Conservation (phyloP, 2,888 invertebrate genomes). For the Drosophila helvetica region DNA sequence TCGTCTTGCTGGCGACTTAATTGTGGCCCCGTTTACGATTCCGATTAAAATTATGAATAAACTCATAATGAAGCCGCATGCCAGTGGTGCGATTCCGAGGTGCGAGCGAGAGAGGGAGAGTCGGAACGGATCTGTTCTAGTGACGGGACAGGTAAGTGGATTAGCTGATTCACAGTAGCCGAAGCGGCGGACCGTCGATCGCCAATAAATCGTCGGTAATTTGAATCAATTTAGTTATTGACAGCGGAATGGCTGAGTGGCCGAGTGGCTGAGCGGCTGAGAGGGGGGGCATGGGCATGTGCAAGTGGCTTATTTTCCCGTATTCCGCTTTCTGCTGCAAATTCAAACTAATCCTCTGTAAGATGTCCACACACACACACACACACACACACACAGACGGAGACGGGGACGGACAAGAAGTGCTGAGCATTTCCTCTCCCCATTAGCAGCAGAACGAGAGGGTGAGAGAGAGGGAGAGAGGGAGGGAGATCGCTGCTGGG, state of each 20-base stretch:
- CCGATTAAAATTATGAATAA: constrained; percentile 53
- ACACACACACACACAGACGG: constrained; percentile 1
- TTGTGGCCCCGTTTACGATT: constrained; percentile 45
- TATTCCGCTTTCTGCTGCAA: constrained; percentile 61
- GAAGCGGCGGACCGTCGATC: constrained; percentile 25
- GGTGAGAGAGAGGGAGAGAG: not conserved
- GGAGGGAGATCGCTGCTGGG: constrained; percentile 42
- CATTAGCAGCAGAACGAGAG: constrained; percentile 26
- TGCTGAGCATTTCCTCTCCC: constrained; percentile 47
- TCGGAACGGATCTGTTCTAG: constrained; percentile 3
- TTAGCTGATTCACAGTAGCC: constrained; percentile 51
- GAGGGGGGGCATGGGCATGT: not conserved
- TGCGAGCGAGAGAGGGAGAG: not conserved
- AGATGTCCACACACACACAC: constrained; percentile 64
- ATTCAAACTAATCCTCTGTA: constrained; percentile 75
- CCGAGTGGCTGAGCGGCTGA: not conserved
- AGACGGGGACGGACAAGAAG: not conserved
- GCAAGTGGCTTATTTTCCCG: constrained; percentile 38
- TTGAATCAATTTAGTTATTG: constrained; percentile 56
- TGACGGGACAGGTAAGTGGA: constrained; percentile 48
- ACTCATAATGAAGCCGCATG: constrained; percentile 18
- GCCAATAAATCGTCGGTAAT: constrained; percentile 65
- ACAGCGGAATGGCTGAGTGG: not conserved
- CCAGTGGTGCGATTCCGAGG: constrained; percentile 4
- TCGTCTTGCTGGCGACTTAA: constrained; percentile 38